Base-by-base conservation (phyloP, 2,113 vertebrate species). In the Rana temporaria region DNA sequence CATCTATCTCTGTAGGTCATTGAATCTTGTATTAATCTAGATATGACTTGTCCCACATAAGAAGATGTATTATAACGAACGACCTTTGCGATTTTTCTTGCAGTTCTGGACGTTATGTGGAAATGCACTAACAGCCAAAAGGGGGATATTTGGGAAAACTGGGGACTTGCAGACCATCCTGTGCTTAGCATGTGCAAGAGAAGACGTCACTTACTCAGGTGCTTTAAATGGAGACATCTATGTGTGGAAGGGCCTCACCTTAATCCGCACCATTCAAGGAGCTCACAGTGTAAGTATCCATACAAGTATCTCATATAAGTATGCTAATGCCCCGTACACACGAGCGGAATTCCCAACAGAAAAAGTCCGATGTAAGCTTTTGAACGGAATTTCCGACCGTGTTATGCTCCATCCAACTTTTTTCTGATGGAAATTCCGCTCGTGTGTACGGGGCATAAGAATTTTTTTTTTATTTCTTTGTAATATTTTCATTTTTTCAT, bases 161-260 rank as follows among this genome's bases (percentile, higher is more conserved):
- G 97, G 98, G 12, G 97, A 99, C 90, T 93, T 99, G 55, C 98
- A 99, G 92, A 99, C 98, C 69, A 99, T 99, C 86, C 93, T 99
- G 87, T 99, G 97, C 84, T 91, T 99, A 69, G 93, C 96, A 0
- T 94, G 97, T 77, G 94, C 96, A 67, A 98, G 96, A 91, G 98
- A 99, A 7, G 96, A 99, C 81, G 85, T 97, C 89, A 99, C 98
- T 0, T 98, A 98, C 85, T 98, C 97, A 0, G 98, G 98, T 66
- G 96, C 98, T 79, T 93, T 99, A 88, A 99, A 98, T 30, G 98
- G 98, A 24, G 98, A 99, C 82, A 94, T 99, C 60, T 99, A 98
- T 18, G 95, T 99, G 42, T 99, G 98, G 98, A 97, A 95, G 88
- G 97, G 97, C 48, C 88, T 96, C 65, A 94, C 89, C 53, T 87